Base-by-base conservation (phyloP, 1,140 invertebrate species). In the Lepeophtheirus salmonis region DNA sequence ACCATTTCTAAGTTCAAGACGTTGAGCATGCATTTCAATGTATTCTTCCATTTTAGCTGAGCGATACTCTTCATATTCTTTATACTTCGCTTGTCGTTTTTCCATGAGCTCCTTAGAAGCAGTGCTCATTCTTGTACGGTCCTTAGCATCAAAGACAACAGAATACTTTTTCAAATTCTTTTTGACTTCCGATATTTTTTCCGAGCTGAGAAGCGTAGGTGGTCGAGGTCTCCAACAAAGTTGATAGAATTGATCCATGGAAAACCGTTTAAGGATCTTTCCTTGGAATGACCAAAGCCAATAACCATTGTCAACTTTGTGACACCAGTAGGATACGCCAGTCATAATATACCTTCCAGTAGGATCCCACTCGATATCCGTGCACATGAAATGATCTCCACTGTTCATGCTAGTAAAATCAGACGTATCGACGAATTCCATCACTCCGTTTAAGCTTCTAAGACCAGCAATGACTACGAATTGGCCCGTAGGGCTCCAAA, bases 241-340 rank as follows among this genome's bases (percentile, higher is more conserved):
- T 72, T 96, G 89, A 66, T 89, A 89, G 68, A 98, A 95, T 3
- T 83, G 82, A 64, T 92, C 90, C 61, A 94, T 74, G 68, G 86
- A 85, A 22, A 89, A 82, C 65, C 89, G 76, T 63, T 81, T 80
- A 14, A 89, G 67, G 61, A 82, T 74, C 68, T 84, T 82, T 12
- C 88, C 89, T 74, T 98, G 94, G 81, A 98, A 98, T 20, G 88
- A 91, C 86, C 92, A 96, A 62, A 98, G 80, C 79, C 90, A 94
- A 71, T 91, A 98, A 3, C 87, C 82, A 66, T 91, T 94, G 73
- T 97, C 95, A 51, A 70, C 89, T 74, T 94, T 95, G 53, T 89
- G 86, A 66, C 91, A 95, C 83, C 92, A 95, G 61, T 82, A 86
- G 1, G 89, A 94, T 6, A 96, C 90, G 3, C 83, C 87, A 0